phyloP scores from a whole-genome alignment of 2,888 invertebrate species.

The Eucriotettix oculatus region DNA sequence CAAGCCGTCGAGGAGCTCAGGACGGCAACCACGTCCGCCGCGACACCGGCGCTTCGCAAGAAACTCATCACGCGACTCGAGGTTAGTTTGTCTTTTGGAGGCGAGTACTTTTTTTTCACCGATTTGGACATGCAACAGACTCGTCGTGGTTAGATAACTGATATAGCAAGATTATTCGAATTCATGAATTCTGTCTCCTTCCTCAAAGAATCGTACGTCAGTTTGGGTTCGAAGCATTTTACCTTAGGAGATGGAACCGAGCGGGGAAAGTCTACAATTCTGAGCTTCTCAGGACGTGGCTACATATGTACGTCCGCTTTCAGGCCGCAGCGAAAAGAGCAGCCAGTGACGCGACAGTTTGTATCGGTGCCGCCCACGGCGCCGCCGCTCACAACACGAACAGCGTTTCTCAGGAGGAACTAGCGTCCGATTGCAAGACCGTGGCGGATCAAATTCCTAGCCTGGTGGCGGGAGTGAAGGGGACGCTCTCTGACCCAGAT shows the following conservation, averaged over 20 bases:
- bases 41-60: constrained; percentile 55
- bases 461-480: constrained; percentile 62
- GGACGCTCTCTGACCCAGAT: constrained; percentile 47
- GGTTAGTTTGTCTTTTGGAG: too few species aligned
- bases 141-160: too few species aligned
- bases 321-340: constrained; percentile 69
- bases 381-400: constrained; percentile 61
- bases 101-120: too few species aligned
- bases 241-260: too few species aligned
- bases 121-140: too few species aligned
- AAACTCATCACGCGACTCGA: constrained; percentile 50
- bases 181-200: too few species aligned
- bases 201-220: too few species aligned
- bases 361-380: constrained; percentile 74
- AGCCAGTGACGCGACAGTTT: constrained; percentile 77
- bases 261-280: too few species aligned
- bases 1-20: constrained; percentile 87
- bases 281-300: too few species aligned
- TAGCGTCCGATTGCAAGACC: constrained; percentile 53
- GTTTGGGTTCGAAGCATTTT: too few species aligned
- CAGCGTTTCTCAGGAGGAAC: constrained; percentile 47
- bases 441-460: constrained; percentile 66
- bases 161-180: too few species aligned
- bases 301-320: too few species aligned
- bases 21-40: constrained; percentile 75